Evolutionary conservation across 1,140 invertebrate species (phyloP), one percentile per base, ranked within the genome.

Genomic region (Magallana angulata): DNA sequence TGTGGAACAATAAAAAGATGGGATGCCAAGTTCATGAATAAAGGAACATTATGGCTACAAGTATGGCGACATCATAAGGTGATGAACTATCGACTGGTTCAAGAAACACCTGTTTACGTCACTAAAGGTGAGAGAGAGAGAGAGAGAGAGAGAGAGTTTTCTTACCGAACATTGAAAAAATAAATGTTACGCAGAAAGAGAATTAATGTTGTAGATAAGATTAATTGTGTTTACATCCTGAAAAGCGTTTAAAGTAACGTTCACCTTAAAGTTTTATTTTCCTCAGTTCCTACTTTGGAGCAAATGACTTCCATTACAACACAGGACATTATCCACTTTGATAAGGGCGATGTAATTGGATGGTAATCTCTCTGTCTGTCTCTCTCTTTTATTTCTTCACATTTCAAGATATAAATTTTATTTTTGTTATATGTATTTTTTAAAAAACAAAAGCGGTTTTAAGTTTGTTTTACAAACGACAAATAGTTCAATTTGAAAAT

Each of bases 241-340:
- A 24, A 24, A 24, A 24, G 24, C 24, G 24, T 48, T 48, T 48
- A 48, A n/a, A 16, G 11, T 18, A 64, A 64, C 7, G 7, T n/a
- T n/a, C 7, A 11, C 30, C 9, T 30, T 24, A 9, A 71, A 30
- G 12, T 12, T 14, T 76, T 30, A 5, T 11, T 36, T 76, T 11
- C 12, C 36, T 12, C 24, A 76, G 68, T 30, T 30, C 24, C 68
- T 8, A 36, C 68, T 12, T 30, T 76, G 18, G 24, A 76, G 36
- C 68, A 76, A 76, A 24, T 76, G 68, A 48, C 18, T 76, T 24
- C 68, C 18, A 76, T 24, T 24, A 76, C 68, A 76, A 76, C 24
- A 8, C 68, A 8, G 24, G 68, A 76, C 8, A 76, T 76, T 30
- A 36, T 76, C 12, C 68, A 76, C 68, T 76, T 76, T 76, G 9